Base-by-base conservation (phyloP, 1,140 invertebrate species). In the Pseudomyrmex gracilis region DNA sequence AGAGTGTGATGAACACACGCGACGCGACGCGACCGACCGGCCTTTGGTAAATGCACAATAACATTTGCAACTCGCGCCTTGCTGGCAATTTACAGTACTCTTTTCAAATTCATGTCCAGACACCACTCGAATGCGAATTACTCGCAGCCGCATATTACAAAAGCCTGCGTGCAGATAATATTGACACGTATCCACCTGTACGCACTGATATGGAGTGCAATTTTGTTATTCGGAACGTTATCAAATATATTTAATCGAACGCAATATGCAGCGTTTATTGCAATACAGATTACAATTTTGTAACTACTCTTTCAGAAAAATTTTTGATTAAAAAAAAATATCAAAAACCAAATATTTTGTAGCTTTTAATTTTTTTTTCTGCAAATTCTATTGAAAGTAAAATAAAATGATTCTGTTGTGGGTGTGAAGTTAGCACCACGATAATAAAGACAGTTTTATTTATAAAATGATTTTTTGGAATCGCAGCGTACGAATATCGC, bases 151-250 rank as follows among this genome's bases (percentile, higher is more conserved):
- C 82, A 73, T 84, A 84, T 87, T 87, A 80, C 82, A 49, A 73
- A 77, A 55, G 67, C 43, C 63, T 60, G 76, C 34, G 70, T 73
- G 76, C 45, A 73, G 86, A 82, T 80, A 85, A 55, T 63, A 85
- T 63, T 78, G 83, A 87, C 82, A 87, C 71, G 71, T 85, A 88
- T 87, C 77, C 74, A 74, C 76, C 60, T 58, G 76, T 80, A 74
- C 71, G 66, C 64, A 64, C 47, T 74, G 83, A 88, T 87, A 88
- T 82, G 60, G 55, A 88, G 83, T 76, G 77, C 86, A 87, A 78
- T 88, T 87, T 87, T 66, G 66, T 87, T 58, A 82, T 87, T 78
- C 87, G 77, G 70, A 43, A 88, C 85, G 85, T 61, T 85, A 84
- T 85, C 83, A 87, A 85, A 88, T 76, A 85, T 82, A 43, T 80